Base-by-base conservation (phyloP, 2,113 vertebrate species). In the rat (Rattus norvegicus) region DNA sequence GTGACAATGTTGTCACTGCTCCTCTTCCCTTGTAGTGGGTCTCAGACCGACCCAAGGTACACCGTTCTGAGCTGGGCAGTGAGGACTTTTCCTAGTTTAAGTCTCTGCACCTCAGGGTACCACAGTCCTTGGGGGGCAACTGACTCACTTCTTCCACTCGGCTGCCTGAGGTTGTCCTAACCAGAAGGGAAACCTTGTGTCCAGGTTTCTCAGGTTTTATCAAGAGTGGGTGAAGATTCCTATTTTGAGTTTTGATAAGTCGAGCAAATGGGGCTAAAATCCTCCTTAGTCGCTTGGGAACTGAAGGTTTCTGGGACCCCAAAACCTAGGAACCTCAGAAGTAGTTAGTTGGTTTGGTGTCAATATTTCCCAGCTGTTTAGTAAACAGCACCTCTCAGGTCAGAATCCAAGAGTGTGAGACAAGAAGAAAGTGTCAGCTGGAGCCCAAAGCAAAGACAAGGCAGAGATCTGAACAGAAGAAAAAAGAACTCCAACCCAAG, bases 251-350 rank as follows among this genome's bases (percentile, higher is more conserved):
- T 93, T 69, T 54, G 59, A 56, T 19, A 94, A 76, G 52, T 52
- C 76, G 3, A 17, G 0, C 63, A 77, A 73, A 95, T 79, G n/a
- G 88, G 14, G 33, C 73, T 95, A 87, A 88, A 89, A 89, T 83
- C 61, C 61, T 30, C 30, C 36, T 63, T 47, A 59, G 88, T 79
- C 85, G 22, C 92, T 81, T 96, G 88, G 96, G 85, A 93, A 83
- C 76, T 0, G 0, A 95, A 83, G 75, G 92, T 92, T 97, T 95
- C 94, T 89, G 95, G 95, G 96, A 96, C 95, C 95, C 39, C 43
- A 86, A 86, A 94, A 81, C 52, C 81, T 69, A 94, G 92, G 92
- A 92, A 85, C 39, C 83, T 65, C 80, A 69, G 90, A 70, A 56
- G 49, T 65, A 47, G 56, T 67, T 24, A 43, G 90, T 61, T 73